Evolutionary conservation across 2,888 invertebrate species (phyloP).

Genomic region (Athripsodes cinereus): DNA sequence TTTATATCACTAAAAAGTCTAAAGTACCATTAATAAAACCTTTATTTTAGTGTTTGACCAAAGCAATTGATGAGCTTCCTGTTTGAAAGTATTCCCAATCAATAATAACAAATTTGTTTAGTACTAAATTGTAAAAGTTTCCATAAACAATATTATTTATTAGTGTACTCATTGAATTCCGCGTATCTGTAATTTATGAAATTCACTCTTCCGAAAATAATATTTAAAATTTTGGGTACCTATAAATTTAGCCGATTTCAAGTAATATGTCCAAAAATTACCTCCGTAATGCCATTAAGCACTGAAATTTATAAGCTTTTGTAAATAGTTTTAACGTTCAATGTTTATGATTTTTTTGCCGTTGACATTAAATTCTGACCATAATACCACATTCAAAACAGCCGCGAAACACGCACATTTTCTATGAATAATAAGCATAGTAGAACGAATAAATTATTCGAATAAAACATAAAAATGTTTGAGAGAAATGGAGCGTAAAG

Average conservation of each 20-base stretch:
- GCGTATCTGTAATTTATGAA: too few species aligned
- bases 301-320: not conserved
- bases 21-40: too few species aligned
- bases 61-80: too few species aligned
- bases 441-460: slow-evolving; percentile 1
- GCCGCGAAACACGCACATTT: not conserved
- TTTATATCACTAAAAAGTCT: too few species aligned
- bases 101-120: too few species aligned
- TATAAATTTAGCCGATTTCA: not conserved
- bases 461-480: not conserved
- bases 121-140: too few species aligned
- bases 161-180: too few species aligned
- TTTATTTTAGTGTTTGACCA: too few species aligned
- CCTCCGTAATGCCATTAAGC: not conserved
- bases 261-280: too few species aligned
- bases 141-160: too few species aligned
- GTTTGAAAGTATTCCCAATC: too few species aligned
- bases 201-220: not conserved
- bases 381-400: not conserved
- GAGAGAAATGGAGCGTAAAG: not conserved
- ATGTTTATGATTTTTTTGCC: not conserved
- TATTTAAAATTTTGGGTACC: too few species aligned
- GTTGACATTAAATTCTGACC: not conserved
- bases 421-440: slow-evolving; percentile 1
- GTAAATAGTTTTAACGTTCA: not conserved